These are phyloP conservation scores for Drosophila dives DNA, from an alignment of 2,888 invertebrate genomes.

Conservation along the genomic window DNA sequence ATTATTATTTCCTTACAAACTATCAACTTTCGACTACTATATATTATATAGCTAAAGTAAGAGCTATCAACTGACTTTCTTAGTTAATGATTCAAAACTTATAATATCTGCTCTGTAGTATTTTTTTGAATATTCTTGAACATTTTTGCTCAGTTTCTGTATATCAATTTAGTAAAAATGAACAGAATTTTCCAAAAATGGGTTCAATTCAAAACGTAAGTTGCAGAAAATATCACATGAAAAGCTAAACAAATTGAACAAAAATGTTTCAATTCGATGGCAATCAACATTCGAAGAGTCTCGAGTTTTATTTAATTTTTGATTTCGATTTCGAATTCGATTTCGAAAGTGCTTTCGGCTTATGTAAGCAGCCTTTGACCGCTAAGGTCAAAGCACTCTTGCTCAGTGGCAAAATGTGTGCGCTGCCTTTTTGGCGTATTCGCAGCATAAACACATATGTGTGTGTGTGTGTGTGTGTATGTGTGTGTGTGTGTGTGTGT, in stretches of 20 bases:
- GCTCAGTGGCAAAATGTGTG: conserved; percentile 47
- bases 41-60: not conserved
- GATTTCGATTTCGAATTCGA: conserved; percentile 19
- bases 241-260: not conserved
- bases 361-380: conserved; percentile 68
- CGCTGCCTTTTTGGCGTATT: conserved; percentile 50
- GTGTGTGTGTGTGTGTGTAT: conserved; percentile 4
- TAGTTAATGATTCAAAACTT: not conserved
- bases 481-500: conserved; percentile 33
- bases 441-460: conserved; percentile 25
- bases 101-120: not conserved
- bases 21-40: not conserved
- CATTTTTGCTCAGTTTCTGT: not conserved
- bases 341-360: conserved; percentile 31
- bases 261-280: not conserved
- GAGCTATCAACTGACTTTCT: not conserved
- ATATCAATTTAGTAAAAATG: not conserved
- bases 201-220: not conserved
- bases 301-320: conserved; percentile 3
- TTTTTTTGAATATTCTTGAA: not conserved
- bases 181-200: not conserved
- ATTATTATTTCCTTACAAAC: not conserved
- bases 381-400: conserved; percentile 79
- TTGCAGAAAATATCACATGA: not conserved
- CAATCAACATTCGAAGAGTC: not conserved